Percentiles rank a stretch among this genome's conserved stretches.
Evolutionary conservation across 2,888 invertebrate genomes (phyloP).

Genomic region (Volucella bombylans): DNA sequence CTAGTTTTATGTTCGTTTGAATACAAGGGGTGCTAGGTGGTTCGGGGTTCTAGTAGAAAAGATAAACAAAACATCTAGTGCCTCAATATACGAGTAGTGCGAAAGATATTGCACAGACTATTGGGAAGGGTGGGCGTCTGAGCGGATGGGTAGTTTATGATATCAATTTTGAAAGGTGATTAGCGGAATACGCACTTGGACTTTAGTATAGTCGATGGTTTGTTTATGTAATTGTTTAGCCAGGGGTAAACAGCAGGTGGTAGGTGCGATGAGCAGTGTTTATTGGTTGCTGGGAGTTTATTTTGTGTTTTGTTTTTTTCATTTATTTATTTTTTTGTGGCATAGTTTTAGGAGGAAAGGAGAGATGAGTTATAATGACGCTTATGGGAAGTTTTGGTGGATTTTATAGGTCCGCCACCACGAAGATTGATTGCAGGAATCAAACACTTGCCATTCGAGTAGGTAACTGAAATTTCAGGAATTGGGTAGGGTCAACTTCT

Average conservation of each 20-base stretch:
- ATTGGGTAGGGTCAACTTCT: no score
- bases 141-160: conserved; percentile 3
- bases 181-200: conserved; percentile 62
- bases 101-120: neutral
- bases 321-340: neutral
- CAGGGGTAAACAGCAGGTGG: conserved; percentile 11
- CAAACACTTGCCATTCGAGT: no score
- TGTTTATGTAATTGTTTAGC: conserved; percentile 32
- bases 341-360: conserved; percentile 27
- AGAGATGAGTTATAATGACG: neutral
- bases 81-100: neutral
- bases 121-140: neutral
- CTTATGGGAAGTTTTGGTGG: conserved; percentile 2
- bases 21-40: neutral
- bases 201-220: conserved; percentile 37
- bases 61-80: conserved; percentile 31
- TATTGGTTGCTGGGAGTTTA: conserved; percentile 4
- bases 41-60: neutral
- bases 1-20: conserved; percentile 7
- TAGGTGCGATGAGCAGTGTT: conserved; percentile 17
- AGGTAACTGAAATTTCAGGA: no score
- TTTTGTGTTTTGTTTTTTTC: neutral
- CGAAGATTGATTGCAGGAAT: no score
- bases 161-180: conserved; percentile 46
- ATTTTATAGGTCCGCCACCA: conserved; percentile 11